Base-by-base conservation (phyloP, 2,113 vertebrate genomes). In the Camelus bactrianus region DNA sequence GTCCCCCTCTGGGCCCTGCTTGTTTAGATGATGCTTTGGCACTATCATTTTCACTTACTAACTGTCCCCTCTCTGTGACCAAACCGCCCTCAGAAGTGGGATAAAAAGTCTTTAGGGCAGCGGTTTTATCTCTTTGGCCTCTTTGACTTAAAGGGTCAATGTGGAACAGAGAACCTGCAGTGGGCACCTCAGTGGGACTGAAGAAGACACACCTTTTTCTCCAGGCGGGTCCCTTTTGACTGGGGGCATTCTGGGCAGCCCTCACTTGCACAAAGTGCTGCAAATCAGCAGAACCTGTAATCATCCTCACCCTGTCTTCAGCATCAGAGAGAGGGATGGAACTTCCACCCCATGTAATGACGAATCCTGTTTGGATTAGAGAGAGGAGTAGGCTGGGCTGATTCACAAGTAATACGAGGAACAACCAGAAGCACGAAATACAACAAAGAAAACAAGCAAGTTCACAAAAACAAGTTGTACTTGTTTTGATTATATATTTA, bases 401-500 rank as follows among this genome's bases (percentile, higher is more conserved):
- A 65, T 79, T 85, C 89, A 64, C 75, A 70, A 54, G 38, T 0
- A 0, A 32, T n/a, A 2, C 6, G 28, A 10, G 7, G n/a, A 69
- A 83, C 32, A 81, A 11, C 26, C 46, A 28, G 16, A 77, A 26
- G 14, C 5, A 50, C 15, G 79, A 9, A 65, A 54, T 30, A 11
- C 80, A 96, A 88, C 91, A 80, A 83, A 94, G 58, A 4, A 77
- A 93, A 84, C 73, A 84, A 85, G 30, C 30, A 8, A 24, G 38
- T 85, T 87, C 82, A 56, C 85, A 82, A 69, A 26, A 75, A 96
- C 67, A 96, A 94, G 82, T 75, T 76, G 75, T 56, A 16, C 32
- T 97, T 77, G 38, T 96, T 77, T 85, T 96, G 67, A 67, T 92
- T 87, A 54, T 94, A 83, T 93, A 89, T 91, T 56, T 89, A 52